phyloP scores from a whole-genome alignment of 2,113 vertebrate genomes.

The Osmerus mordax region DNA sequence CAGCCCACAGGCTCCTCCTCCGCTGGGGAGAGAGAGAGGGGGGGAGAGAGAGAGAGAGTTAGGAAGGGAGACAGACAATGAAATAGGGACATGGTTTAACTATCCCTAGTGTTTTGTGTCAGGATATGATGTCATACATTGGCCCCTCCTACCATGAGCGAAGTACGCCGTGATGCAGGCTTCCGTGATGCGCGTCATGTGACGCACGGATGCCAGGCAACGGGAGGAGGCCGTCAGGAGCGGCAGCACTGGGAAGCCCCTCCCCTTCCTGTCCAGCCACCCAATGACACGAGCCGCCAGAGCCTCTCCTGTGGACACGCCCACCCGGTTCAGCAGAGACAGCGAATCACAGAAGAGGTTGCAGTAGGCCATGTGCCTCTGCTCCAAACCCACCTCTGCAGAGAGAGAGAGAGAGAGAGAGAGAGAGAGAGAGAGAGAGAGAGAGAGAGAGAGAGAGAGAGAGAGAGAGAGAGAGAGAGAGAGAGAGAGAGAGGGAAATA shows the following conservation, averaged over 20 bases:
- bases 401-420: constrained; percentile 1
- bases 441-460: not conserved
- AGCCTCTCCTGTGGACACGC: constrained; percentile 81
- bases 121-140: too few relatives aligned
- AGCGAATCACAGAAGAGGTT: constrained; percentile 86
- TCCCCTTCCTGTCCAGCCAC: constrained; percentile 82
- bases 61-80: too few relatives aligned
- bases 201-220: constrained; percentile 89
- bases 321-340: constrained; percentile 83
- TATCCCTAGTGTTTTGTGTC: not conserved
- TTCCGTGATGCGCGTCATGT: constrained; percentile 91
- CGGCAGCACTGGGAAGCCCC: constrained; percentile 81
- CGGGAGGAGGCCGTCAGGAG: constrained; percentile 88
- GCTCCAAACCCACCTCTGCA: constrained; percentile 82
- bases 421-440: not conserved
- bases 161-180: constrained; percentile 91
- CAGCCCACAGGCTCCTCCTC: constrained; percentile 80
- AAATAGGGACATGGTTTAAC: too few relatives aligned
- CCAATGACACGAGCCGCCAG: constrained; percentile 75
- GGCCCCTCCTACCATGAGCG: constrained; percentile 67
- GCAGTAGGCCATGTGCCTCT: constrained; percentile 89
- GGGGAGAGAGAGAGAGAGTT: not conserved
- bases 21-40: constrained; percentile 38
- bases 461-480: not conserved
- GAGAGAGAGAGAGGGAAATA: not conserved